phyloP scores from a whole-genome alignment of 2,797 vertebrate species.

The Phoeniculus purpureus region DNA sequence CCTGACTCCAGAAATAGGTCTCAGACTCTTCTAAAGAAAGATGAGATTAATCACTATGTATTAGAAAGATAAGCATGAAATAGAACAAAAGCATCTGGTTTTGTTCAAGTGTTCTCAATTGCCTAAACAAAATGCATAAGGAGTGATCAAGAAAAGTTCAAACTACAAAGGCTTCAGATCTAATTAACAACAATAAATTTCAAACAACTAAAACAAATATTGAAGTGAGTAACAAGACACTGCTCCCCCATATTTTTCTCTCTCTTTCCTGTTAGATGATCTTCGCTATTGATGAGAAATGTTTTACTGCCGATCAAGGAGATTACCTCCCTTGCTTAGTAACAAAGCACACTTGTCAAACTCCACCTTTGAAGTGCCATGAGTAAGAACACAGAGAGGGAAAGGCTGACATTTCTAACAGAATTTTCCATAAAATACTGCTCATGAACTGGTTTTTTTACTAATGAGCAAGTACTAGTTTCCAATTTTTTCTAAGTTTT shows the following conservation, averaged over 20 bases:
- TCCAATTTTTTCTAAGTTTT: neutral
- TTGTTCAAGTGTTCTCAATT: neutral
- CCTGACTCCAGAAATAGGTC: neutral
- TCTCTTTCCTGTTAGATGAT: neutral
- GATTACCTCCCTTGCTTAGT: accelerated
- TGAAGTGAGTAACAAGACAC: neutral
- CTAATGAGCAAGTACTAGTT: neutral
- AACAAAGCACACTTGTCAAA: neutral
- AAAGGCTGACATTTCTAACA: neutral
- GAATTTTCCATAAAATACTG: neutral
- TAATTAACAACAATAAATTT: neutral
- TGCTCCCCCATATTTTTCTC: neutral
- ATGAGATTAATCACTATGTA: accelerated
- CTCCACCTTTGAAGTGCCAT: neutral
- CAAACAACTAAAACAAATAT: neutral
- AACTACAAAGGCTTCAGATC: neutral
- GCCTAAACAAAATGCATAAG: neutral
- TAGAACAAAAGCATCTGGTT: neutral
- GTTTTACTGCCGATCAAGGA: neutral
- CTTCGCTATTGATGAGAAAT: neutral
- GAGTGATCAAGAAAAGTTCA: neutral
- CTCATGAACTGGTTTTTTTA: neutral
- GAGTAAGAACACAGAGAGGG: neutral
- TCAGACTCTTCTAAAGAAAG: neutral
- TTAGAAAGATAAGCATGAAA: neutral